These are phyloP conservation scores for Drosophila atroscutellata DNA, from an alignment of 2,888 invertebrate species.

Conservation along the genomic window DNA sequence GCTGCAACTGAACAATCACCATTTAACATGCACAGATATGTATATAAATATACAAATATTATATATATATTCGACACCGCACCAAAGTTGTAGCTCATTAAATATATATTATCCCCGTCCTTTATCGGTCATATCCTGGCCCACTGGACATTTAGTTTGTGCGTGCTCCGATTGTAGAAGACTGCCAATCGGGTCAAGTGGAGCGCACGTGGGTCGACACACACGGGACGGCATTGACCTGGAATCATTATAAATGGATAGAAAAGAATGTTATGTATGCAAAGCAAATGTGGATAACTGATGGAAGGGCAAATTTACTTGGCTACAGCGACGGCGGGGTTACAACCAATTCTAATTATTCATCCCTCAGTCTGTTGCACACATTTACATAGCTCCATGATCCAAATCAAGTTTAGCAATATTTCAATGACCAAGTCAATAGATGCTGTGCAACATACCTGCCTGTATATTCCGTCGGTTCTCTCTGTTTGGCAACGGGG, in stretches of 20 bases:
- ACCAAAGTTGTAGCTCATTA: background rate
- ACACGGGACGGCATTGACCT: background rate
- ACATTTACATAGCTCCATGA: background rate
- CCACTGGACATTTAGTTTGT: background rate
- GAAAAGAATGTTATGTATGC: background rate
- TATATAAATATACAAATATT: background rate
- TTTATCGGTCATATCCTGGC: background rate
- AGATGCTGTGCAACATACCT: slow-evolving; percentile 30
- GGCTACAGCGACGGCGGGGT: background rate
- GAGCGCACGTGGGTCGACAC: background rate
- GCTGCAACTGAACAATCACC: background rate
- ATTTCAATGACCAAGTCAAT: slow-evolving; percentile 66
- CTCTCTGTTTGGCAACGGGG: background rate
- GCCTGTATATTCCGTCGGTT: background rate
- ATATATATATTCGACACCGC: background rate
- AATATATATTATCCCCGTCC: background rate
- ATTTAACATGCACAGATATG: background rate
- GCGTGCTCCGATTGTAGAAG: background rate
- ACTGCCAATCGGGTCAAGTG: background rate
- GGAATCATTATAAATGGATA: background rate
- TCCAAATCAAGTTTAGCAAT: slow-evolving; percentile 14
- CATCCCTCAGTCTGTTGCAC: background rate
- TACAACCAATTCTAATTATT: background rate
- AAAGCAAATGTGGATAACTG: background rate
- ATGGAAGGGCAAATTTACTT: background rate